A percentile compares a stretch with the other conserved stretches of the same genome.
Conservation (phyloP, 2,113 vertebrate species). For the Oryzias javanicus region DNA sequence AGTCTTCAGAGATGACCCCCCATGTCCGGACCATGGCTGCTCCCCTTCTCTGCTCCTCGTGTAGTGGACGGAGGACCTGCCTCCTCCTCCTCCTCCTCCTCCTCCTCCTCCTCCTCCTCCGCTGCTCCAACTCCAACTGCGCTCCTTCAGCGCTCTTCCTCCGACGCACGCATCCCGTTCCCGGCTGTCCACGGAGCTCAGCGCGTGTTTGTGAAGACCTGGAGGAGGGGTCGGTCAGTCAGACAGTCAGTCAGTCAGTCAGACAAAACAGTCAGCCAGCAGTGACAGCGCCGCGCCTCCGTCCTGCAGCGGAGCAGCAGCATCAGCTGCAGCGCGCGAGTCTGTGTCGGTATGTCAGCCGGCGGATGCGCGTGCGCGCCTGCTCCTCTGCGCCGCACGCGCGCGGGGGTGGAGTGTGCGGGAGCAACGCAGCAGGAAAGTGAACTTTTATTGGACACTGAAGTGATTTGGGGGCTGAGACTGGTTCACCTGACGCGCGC, state of each 20-base stretch:
- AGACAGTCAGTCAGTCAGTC: conserved; percentile 1
- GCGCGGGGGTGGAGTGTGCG: not conserved
- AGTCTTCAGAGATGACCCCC: conserved; percentile 43
- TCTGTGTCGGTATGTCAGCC: conserved; percentile 60
- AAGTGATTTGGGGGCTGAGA: no score
- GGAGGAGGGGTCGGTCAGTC: conserved; percentile 35
- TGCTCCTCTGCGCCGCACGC: conserved; percentile 28
- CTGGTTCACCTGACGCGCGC: no score
- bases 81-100: conserved; percentile 8
- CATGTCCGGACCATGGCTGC: conserved; percentile 85
- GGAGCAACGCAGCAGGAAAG: conserved; percentile 1
- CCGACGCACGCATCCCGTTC: conserved; percentile 73
- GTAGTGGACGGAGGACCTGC: conserved; percentile 47
- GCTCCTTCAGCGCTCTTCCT: conserved; percentile 76
- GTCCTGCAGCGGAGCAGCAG: conserved; percentile 18
- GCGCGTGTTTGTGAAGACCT: conserved; percentile 11
- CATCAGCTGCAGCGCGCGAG: conserved; percentile 18
- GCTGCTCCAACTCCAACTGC: no score
- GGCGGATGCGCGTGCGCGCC: conserved; percentile 31
- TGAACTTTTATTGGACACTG: no score
- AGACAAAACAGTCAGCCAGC: conserved; percentile 37
- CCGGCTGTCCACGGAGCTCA: conserved; percentile 32
- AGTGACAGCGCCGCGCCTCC: conserved; percentile 59
- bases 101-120: conserved; percentile 1
- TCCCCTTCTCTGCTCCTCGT: conserved; percentile 14